Percentiles rank a stretch among this genome's conserved stretches.
Conservation (phyloP, 1,140 invertebrate genomes). For the Drosophila grimshawi region DNA sequence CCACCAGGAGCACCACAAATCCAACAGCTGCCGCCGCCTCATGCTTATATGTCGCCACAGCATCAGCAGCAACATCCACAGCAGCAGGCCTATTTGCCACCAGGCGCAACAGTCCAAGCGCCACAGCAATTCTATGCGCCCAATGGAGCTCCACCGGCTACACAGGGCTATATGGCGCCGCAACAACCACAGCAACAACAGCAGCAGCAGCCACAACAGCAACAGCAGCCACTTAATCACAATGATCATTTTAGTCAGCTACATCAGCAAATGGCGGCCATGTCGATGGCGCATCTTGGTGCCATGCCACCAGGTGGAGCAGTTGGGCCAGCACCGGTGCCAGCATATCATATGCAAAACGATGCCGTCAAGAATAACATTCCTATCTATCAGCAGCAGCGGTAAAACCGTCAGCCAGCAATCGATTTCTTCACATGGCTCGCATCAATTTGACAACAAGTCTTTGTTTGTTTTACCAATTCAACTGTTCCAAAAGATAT, state of each 20-base stretch:
- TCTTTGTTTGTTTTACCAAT: slow-evolving; percentile 6
- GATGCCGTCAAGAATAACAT: slow-evolving; percentile 81
- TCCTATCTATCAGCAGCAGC: slow-evolving; percentile 84
- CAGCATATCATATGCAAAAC: slow-evolving; percentile 71
- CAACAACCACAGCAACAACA: slow-evolving; percentile 32
- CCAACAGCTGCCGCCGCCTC: slow-evolving; percentile 58
- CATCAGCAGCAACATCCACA: slow-evolving; percentile 61
- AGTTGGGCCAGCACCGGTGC: slow-evolving; percentile 39
- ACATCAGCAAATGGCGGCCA: slow-evolving; percentile 79
- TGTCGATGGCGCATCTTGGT: slow-evolving; percentile 57
- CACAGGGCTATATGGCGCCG: slow-evolving; percentile 55
- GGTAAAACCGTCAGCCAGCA: slow-evolving; percentile 61
- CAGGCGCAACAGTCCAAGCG: slow-evolving; percentile 27
- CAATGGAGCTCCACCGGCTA: slow-evolving; percentile 61
- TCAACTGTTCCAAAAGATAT: background rate
- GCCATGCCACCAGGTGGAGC: slow-evolving; percentile 42
- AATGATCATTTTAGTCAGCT: slow-evolving; percentile 76
- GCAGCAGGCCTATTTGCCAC: slow-evolving; percentile 25
- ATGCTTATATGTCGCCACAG: slow-evolving; percentile 66
- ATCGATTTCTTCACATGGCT: slow-evolving; percentile 24
- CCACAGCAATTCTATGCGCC: slow-evolving; percentile 54
- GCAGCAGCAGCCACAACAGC: slow-evolving; percentile 39
- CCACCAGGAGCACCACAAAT: slow-evolving; percentile 62
- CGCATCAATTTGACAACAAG: slow-evolving; percentile 31
- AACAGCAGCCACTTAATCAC: slow-evolving; percentile 45